phyloP scores from a whole-genome alignment of 2,888 invertebrate genomes.

The Ennomos erosarius region DNA sequence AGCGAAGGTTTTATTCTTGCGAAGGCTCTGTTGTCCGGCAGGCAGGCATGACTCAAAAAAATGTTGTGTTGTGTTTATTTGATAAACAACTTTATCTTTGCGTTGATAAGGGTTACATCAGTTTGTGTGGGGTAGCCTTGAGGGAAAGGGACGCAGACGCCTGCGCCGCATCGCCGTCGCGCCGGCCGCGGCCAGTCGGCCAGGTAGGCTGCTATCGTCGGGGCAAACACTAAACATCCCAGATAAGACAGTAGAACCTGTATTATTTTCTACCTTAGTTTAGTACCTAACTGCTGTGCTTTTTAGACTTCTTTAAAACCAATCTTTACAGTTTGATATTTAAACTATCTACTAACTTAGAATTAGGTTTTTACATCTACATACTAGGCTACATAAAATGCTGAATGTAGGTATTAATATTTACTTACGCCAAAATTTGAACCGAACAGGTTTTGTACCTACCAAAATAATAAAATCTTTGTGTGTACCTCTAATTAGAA shows the following conservation, averaged over 20 bases:
- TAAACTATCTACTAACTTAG: too few species aligned
- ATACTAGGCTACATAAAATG: too few species aligned
- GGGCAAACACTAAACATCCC: constrained; percentile 46
- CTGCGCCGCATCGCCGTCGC: constrained; percentile 58
- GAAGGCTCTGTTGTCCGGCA: constrained; percentile 55
- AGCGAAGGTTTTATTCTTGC: constrained; percentile 9
- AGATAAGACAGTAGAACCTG: constrained; percentile 29
- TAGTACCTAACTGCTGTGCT: too few species aligned
- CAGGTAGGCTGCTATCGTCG: constrained; percentile 68
- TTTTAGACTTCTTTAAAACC: too few species aligned
- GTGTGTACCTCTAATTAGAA: too few species aligned
- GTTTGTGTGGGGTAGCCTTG: constrained; percentile 65
- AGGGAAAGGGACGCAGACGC: constrained; percentile 76
- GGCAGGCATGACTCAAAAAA: constrained; percentile 56
- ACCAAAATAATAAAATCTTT: too few species aligned
- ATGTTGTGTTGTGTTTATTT: constrained; percentile 8
- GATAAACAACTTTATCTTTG: constrained; percentile 12
- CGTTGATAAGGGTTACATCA: constrained; percentile 49
- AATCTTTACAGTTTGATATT: too few species aligned
- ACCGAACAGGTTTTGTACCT: too few species aligned
- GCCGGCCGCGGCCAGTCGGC: constrained; percentile 50
- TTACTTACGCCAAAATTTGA: too few species aligned
- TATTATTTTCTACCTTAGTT: too few species aligned
- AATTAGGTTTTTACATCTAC: too few species aligned
- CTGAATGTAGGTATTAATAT: too few species aligned